Percentiles rank a stretch among this genome's conserved stretches.
These are phyloP conservation scores for Cygnus buccinator DNA, from an alignment of 2,113 vertebrate species.

Conservation along the genomic window DNA sequence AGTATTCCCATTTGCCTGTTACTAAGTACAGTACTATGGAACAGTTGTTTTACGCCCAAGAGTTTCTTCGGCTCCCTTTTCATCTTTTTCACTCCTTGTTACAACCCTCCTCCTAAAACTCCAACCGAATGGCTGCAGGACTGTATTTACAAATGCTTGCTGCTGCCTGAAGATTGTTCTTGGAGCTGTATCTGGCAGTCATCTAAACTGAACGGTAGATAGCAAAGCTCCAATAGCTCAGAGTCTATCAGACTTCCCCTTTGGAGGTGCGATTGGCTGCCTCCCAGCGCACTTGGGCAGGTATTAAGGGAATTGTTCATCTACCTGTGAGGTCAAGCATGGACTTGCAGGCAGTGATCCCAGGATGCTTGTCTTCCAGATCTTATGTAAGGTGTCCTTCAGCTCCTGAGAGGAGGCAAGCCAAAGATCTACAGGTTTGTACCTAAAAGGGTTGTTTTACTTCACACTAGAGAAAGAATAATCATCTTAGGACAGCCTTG, in stretches of 20 bases:
- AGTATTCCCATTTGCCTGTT: accelerated
- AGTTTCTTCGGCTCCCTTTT: not conserved
- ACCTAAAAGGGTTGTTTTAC: not conserved
- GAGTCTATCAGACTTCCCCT: not conserved
- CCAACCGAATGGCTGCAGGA: not conserved
- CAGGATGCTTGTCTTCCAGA: not conserved
- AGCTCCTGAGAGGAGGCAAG: not conserved
- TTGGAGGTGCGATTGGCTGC: too few relatives aligned
- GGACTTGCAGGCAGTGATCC: not conserved
- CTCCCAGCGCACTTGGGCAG: accelerated
- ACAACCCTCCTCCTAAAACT: not conserved
- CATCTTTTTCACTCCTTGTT: not conserved
- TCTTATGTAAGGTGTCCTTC: not conserved
- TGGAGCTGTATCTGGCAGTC: not conserved
- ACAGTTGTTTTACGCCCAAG: not conserved
- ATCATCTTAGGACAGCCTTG: not conserved
- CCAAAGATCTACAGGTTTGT: not conserved
- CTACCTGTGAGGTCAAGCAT: not conserved
- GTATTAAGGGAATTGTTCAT: not conserved
- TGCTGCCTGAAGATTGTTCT: not conserved
- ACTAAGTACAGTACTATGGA: accelerated
- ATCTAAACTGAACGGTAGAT: not conserved
- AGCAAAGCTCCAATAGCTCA: accelerated
- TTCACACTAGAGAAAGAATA: not conserved
- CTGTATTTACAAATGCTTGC: not conserved